Conservation (phyloP, 2,797 vertebrate species). For the Vultur gryphus region DNA sequence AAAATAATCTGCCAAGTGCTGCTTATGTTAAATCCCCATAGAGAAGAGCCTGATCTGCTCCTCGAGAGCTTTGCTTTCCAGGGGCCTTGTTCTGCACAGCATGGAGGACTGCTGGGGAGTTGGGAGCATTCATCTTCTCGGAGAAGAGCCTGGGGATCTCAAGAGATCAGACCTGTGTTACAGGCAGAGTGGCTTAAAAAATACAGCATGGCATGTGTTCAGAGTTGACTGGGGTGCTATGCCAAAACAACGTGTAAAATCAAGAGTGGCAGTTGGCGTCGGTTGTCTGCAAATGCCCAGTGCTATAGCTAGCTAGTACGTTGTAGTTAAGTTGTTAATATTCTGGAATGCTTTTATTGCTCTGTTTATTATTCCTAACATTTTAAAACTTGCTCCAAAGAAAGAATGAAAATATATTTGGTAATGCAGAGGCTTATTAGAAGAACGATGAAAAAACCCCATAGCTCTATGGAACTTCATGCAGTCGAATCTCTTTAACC, state of each 20-base stretch:
- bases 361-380: background rate
- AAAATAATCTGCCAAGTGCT: constrained; percentile 30
- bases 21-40: background rate
- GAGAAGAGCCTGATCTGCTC: background rate
- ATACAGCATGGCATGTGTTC: background rate
- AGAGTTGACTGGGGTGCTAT: background rate
- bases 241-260: background rate
- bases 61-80: background rate
- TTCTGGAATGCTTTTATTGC: background rate
- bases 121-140: background rate
- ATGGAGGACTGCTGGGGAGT: background rate
- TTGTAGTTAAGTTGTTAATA: background rate
- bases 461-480: background rate
- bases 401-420: background rate
- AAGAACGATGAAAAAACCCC: background rate
- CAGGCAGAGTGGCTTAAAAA: background rate
- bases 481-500: background rate
- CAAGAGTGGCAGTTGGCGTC: background rate
- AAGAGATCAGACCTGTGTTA: background rate
- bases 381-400: background rate
- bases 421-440: background rate
- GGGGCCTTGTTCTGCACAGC: background rate
- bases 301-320: background rate
- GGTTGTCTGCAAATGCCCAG: background rate
- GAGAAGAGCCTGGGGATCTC: background rate